A percentile compares a stretch with the other conserved stretches of the same genome.
Conservation (phyloP, 2,888 invertebrate genomes). For the Reticulitermes lucifugus region DNA sequence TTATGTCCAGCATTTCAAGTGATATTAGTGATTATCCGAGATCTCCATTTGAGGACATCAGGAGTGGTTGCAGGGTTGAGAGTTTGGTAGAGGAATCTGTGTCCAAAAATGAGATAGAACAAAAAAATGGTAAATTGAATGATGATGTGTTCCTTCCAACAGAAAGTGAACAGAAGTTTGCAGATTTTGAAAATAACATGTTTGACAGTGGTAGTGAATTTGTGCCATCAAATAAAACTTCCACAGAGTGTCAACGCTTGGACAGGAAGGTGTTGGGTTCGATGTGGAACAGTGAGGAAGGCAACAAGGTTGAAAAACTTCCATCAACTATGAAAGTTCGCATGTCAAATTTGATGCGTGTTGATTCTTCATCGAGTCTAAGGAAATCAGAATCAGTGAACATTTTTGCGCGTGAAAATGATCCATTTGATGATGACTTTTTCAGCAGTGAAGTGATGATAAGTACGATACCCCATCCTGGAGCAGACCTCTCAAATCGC, state of each 20-base stretch:
- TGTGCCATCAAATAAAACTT: conserved; percentile 25
- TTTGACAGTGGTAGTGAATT: conserved; percentile 47
- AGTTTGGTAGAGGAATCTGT: conserved; percentile 52
- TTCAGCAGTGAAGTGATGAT: conserved; percentile 66
- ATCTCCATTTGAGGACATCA: conserved; percentile 54
- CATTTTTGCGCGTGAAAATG: conserved; percentile 86
- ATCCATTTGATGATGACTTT: conserved; percentile 92
- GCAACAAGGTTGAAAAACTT: conserved; percentile 56
- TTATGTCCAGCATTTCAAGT: conserved; percentile 57
- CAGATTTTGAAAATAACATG: conserved; percentile 49
- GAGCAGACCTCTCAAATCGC: conserved; percentile 48
- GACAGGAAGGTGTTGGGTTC: conserved; percentile 41
- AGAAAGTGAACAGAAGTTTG: conserved; percentile 51
- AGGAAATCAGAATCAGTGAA: conserved; percentile 90
- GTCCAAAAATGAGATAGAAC: conserved; percentile 46
- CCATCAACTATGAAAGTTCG: conserved; percentile 52
- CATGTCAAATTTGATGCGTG: conserved; percentile 48
- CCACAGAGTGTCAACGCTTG: conserved; percentile 38
- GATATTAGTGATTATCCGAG: conserved; percentile 57
- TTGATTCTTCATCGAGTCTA: conserved; percentile 56
- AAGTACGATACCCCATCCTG: conserved; percentile 44
- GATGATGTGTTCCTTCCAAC: conserved; percentile 56
- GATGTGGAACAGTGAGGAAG: conserved; percentile 53
- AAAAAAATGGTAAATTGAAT: conserved; percentile 51
- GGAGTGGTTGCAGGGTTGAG: conserved; percentile 45